phyloP scores from a whole-genome alignment of 2,797 vertebrate species.

The Mionectes olivaceus region DNA sequence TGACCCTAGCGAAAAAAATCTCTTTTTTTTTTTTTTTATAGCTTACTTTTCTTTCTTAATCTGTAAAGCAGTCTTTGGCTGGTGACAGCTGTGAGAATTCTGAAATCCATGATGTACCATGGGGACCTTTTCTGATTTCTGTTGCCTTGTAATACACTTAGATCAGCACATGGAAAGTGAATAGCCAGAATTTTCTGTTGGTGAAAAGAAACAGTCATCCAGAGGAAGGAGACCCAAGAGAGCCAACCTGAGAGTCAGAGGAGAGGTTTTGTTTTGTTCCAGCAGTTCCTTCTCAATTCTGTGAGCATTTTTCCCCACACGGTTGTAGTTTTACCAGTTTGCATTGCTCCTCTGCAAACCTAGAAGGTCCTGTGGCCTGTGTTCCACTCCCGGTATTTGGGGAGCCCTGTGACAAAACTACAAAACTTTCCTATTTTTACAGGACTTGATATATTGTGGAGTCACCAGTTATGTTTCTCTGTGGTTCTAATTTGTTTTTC shows the following conservation, averaged over 20 bases:
- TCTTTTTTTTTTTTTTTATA: background rate
- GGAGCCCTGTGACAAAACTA: background rate
- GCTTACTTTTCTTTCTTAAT: slow-evolving; percentile 27
- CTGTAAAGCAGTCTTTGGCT: slow-evolving; percentile 53
- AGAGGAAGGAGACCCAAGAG: slow-evolving; percentile 31
- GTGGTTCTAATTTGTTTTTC: slow-evolving; percentile 26
- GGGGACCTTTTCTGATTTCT: slow-evolving; percentile 46
- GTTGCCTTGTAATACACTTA: slow-evolving; percentile 38
- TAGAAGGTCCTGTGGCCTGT: background rate
- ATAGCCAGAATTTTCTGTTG: slow-evolving; percentile 51
- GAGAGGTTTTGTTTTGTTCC: background rate
- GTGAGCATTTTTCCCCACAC: background rate
- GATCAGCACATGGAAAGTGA: slow-evolving; percentile 26
- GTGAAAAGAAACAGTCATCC: slow-evolving; percentile 59
- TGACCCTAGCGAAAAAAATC: background rate
- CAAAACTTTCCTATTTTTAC: background rate
- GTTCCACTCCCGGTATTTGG: background rate
- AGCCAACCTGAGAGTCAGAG: slow-evolving; percentile 36
- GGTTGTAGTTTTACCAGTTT: background rate
- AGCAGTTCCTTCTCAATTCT: background rate
- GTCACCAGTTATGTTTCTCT: background rate
- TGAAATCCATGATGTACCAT: slow-evolving; percentile 5
- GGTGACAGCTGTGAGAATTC: slow-evolving; percentile 54
- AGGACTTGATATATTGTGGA: background rate
- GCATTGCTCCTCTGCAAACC: background rate